Evolutionary conservation across 2,113 vertebrate genomes (phyloP), one percentile per base, ranked within the genome.

Genomic region (Spheniscus mendiculus): DNA sequence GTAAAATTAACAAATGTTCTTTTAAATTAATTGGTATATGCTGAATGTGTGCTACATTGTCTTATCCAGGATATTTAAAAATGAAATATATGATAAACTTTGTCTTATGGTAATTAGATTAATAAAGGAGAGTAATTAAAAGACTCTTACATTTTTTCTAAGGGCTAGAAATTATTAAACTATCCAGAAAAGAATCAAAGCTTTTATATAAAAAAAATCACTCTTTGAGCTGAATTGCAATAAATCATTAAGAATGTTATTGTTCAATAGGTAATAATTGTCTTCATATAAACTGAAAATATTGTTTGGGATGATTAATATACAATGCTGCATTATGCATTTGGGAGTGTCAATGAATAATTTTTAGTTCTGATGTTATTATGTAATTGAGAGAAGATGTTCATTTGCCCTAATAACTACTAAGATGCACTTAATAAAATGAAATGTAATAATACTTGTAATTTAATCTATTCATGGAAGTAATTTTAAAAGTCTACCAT

Each of bases 381-480:
- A 98, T 98, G 97, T 98, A 99, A 98, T 98, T 98, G 97, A 98
- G 98, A 99, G 98, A 98, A 99, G 98, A 98, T 98, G 98, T 98
- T 98, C 98, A 98, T 98, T 98, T 99, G 98, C 99, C 99, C 98
- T 99, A 99, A 98, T 99, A 99, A 99, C 99, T 99, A 99, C 98
- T 99, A 98, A 98, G 98, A 99, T 98, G 98, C 99, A 99, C 99
- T 99, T 99, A 99, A 99, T 99, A 99, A 99, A 99, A 99, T 99
- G 98, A 98, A 98, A 98, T 99, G 99, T 99, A 99, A 99, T 99
- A 99, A 99, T 99, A 99, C 99, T 99, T 99, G 98, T 99, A 99
- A 99, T 99, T 99, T 99, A 99, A 99, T 99, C 99, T 99, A 99
- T 99, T 99, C 99, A 99, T 99, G 98, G 98, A 99, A 99, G 99